Base-by-base conservation (phyloP, 2,113 vertebrate species). In the Motacilla tschutschensis region DNA sequence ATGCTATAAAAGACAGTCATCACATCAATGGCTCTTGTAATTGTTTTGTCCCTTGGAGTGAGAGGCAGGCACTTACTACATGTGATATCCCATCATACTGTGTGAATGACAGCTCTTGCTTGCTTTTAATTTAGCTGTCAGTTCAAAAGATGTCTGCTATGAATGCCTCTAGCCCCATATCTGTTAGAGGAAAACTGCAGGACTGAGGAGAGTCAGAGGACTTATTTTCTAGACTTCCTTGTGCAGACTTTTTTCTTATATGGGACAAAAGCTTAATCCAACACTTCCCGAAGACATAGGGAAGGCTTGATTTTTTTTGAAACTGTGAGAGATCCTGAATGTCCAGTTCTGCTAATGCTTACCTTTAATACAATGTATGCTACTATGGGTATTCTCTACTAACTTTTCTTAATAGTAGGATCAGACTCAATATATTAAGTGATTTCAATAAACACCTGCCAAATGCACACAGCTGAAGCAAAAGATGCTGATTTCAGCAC, bases 1-100 rank as follows among this genome's bases (percentile, higher is more conserved):
- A 93, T 93, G 88, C 76, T 95, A 62, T 87, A 80, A 92, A 91
- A 95, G 82, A 79, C 89, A 94, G 79, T 94, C 90, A 71, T 92
- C 88, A 91, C 92, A 92, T 92, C 92, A 87, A 43, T 91, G 92
- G 85, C 84, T 95, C 87, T 91, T 79, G 79, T 86, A 90, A 91
- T 94, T 93, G 90, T 93, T 94, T 91, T 93, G 92, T 94, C 93
- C 93, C 92, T 94, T 89, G 69, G 91, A 93, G 87, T 93, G 89
- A 95, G 92, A 95, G 87, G 89, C 94, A 94, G 70, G 87, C 91
- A 94, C 87, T 94, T 92, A 91, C 90, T 95, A 66, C 69, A 91
- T 92, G 92, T 92, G 90, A 88, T 91, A 91, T 90, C 90, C 90
- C 64, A 92, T 93, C 88, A 85, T 62, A 88, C 79, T 83, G 91